Conservation (phyloP, 1,140 invertebrate genomes). For the Bombus impatiens region DNA sequence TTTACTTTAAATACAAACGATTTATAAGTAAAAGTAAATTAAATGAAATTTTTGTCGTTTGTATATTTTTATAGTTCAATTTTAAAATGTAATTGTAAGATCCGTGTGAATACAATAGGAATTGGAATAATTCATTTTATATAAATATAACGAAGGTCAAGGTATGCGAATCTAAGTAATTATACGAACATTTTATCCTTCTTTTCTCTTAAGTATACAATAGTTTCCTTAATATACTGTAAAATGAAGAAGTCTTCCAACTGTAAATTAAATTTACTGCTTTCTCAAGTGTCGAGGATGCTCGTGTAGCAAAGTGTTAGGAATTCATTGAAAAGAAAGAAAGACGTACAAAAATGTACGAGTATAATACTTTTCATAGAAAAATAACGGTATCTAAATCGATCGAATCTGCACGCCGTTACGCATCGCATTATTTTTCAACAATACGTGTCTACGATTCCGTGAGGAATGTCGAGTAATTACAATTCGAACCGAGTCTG, state of each 20-base stretch:
- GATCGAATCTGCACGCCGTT: slow-evolving; percentile 12
- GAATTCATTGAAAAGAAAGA: not conserved
- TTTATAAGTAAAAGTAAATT: too few species aligned
- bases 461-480: slow-evolving; percentile 3
- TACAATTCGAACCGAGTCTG: slow-evolving; percentile 22
- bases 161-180: too few species aligned
- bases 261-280: not conserved
- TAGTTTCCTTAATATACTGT: too few species aligned
- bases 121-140: too few species aligned
- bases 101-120: not conserved
- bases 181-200: too few species aligned
- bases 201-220: too few species aligned
- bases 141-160: too few species aligned
- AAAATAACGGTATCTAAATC: slow-evolving; percentile 21
- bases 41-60: too few species aligned
- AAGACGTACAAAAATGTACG: not conserved
- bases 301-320: not conserved
- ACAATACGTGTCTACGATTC: not conserved
- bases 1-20: too few species aligned
- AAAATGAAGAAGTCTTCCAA: too few species aligned
- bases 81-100: too few species aligned
- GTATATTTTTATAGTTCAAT: too few species aligned
- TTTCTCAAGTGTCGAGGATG: not conserved
- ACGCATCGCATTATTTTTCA: slow-evolving; percentile 1
- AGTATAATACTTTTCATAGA: not conserved